phyloP scores from a whole-genome alignment of 2,113 vertebrate species.

The Grallaria varia region DNA sequence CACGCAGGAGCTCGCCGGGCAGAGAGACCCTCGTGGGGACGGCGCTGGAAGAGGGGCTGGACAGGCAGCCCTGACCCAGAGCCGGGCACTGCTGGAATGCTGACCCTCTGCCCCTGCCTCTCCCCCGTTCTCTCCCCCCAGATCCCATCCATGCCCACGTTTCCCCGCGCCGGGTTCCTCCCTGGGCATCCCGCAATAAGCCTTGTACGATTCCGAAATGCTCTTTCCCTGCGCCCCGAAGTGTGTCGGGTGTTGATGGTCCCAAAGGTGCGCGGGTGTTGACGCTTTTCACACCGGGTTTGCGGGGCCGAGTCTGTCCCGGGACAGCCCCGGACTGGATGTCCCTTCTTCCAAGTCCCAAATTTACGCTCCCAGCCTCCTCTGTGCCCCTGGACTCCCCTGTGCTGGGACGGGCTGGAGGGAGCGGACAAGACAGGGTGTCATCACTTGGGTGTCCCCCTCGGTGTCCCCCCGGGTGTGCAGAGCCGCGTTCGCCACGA shows the following conservation, averaged over 20 bases:
- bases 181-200: no score
- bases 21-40: neutral
- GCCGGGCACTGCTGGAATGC: neutral
- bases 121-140: neutral
- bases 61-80: neutral
- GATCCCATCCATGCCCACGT: accelerated
- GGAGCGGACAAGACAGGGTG: no score
- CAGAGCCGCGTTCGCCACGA: neutral
- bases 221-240: no score
- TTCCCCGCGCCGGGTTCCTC: neutral
- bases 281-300: neutral
- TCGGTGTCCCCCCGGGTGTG: neutral
- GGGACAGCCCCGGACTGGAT: neutral
- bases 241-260: accelerated
- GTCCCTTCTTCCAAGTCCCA: neutral
- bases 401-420: neutral
- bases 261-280: neutral
- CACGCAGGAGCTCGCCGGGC: neutral
- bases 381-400: neutral
- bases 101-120: neutral
- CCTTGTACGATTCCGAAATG: accelerated
- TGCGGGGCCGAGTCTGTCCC: no score
- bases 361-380: accelerated
- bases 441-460: neutral
- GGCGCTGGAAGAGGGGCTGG: neutral